phyloP scores from a whole-genome alignment of 1,140 invertebrate genomes.

The Aradophagus sp. region DNA sequence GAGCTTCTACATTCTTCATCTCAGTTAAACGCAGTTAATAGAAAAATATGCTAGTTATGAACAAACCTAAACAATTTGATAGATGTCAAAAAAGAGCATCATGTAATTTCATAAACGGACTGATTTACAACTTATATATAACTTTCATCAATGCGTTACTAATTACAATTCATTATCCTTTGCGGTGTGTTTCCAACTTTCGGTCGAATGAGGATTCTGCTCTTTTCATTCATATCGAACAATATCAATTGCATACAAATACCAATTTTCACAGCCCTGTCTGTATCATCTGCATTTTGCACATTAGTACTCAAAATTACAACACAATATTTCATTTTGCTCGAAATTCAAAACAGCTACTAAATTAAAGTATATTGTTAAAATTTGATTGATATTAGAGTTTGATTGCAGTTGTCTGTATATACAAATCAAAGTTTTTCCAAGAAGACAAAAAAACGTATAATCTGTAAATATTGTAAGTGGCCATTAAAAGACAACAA shows the following conservation, averaged over 20 bases:
- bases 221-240: constrained; percentile 33
- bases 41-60: constrained; percentile 23
- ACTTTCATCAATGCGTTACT: background rate
- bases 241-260: constrained; percentile 31
- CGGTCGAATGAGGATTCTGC: constrained; percentile 5
- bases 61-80: constrained; percentile 10
- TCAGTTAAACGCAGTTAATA: too few relatives aligned
- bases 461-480: too few relatives aligned
- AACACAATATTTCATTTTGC: background rate
- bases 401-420: too few relatives aligned
- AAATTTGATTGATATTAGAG: too few relatives aligned
- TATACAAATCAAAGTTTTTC: too few relatives aligned
- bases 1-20: too few relatives aligned
- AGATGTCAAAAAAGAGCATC: constrained; percentile 8
- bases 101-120: background rate
- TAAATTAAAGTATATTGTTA: too few relatives aligned
- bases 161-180: too few relatives aligned
- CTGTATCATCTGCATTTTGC: constrained; percentile 25
- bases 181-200: constrained; percentile 3
- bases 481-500: too few relatives aligned
- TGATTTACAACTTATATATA: constrained; percentile 4
- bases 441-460: too few relatives aligned
- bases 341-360: too few relatives aligned
- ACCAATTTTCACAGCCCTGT: constrained; percentile 50
- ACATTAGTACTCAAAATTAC: constrained; percentile 17